A percentile compares a stretch with the other conserved stretches of the same genome.
Evolutionary conservation across 1,140 invertebrate species (phyloP).

Genomic region (Sminthurides bifidus): DNA sequence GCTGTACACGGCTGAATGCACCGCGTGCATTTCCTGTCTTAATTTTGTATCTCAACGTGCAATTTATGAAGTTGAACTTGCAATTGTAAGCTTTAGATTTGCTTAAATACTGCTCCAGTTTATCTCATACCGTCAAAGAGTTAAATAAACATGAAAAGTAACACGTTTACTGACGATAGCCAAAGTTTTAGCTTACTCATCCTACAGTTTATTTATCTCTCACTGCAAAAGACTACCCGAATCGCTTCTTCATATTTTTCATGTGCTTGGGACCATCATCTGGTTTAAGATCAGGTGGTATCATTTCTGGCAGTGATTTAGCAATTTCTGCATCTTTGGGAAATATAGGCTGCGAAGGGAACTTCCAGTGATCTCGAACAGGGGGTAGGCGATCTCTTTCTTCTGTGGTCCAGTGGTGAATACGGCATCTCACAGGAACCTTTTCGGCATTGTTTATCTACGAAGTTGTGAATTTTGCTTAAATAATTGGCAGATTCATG

Average conservation of each 20-base stretch:
- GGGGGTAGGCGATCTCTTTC: conserved; percentile 27
- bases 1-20: too few species aligned
- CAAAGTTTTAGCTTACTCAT: too few species aligned
- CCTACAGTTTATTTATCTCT: too few species aligned
- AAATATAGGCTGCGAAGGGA: conserved; percentile 33
- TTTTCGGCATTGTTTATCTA: conserved; percentile 56
- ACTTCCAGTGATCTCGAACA: conserved; percentile 22
- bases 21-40: too few species aligned
- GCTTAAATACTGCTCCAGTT: background rate
- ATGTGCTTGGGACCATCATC: background rate
- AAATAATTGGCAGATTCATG: background rate
- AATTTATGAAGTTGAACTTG: background rate
- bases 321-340: conserved; percentile 33
- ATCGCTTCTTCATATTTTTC: background rate
- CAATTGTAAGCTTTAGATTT: background rate
- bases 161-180: too few species aligned
- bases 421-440: conserved; percentile 35
- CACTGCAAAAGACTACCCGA: background rate
- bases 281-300: conserved; percentile 8
- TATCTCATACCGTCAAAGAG: background rate
- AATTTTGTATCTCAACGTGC: background rate
- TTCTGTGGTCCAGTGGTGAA: conserved; percentile 36
- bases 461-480: conserved; percentile 11
- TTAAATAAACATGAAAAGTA: background rate
- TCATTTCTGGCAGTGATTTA: conserved; percentile 27